phyloP scores from a whole-genome alignment of 2,888 invertebrate genomes.

The Caenorhabditis sp. region DNA sequence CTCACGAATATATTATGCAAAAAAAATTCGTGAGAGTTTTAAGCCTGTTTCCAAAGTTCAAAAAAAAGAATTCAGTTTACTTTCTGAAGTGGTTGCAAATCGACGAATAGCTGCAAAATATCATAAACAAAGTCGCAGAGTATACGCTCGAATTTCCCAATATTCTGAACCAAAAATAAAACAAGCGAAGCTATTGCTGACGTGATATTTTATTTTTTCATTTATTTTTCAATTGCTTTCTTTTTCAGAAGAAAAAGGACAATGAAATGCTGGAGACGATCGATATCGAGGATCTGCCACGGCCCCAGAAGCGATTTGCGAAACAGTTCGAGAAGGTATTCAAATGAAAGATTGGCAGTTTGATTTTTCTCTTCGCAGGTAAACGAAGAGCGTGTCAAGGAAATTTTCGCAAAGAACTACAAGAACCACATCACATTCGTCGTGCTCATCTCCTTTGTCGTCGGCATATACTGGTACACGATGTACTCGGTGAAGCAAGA shows the following conservation, averaged over 20 bases:
- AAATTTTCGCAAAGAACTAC: constrained; percentile 76
- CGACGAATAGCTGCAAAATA: too few species aligned
- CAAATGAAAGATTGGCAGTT: too few species aligned
- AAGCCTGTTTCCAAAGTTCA: not conserved
- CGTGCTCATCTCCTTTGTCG: constrained; percentile 59
- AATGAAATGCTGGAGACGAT: constrained; percentile 75
- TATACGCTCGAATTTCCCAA: too few species aligned
- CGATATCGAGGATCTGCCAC: constrained; percentile 75
- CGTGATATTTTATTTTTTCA: too few species aligned
- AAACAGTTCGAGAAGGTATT: constrained; percentile 77
- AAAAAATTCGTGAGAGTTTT: not conserved
- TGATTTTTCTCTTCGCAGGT: constrained; percentile 57
- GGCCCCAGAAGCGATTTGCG: constrained; percentile 76
- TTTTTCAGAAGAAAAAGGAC: constrained; percentile 65
- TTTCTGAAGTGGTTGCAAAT: too few species aligned
- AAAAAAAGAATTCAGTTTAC: not conserved
- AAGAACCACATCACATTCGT: constrained; percentile 72
- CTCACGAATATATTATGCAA: too few species aligned
- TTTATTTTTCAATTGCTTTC: too few species aligned
- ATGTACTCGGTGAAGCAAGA: constrained; percentile 91
- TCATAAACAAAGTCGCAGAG: too few species aligned
- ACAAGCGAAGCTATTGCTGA: too few species aligned
- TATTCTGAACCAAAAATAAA: too few species aligned
- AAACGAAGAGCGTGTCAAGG: constrained; percentile 76
- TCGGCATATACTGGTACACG: constrained; percentile 89